Conservation (phyloP, 2,797 vertebrate species). For the Hydrophis major region DNA sequence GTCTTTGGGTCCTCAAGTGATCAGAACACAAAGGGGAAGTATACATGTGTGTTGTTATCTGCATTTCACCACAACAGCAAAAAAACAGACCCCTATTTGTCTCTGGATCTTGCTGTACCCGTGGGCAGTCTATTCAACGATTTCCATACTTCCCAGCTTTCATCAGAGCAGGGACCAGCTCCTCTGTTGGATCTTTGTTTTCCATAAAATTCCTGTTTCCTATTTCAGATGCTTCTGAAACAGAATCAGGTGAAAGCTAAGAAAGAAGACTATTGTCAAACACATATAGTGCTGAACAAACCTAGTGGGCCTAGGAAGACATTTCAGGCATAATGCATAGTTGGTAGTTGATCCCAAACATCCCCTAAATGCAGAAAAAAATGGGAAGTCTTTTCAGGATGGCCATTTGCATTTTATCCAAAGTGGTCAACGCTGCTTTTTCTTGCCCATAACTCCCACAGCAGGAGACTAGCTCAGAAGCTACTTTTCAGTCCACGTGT, state of each 20-base stretch:
- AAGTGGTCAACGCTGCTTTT: not conserved
- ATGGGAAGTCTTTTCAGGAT: not conserved
- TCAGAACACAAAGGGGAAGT: not conserved
- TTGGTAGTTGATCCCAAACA: not conserved
- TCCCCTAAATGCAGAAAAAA: not conserved
- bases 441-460: not conserved
- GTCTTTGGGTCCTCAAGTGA: not conserved
- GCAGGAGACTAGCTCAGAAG: not conserved
- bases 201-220: not conserved
- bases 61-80: not conserved
- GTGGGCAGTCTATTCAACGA: not conserved
- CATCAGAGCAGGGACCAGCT: not conserved
- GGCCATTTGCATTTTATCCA: not conserved
- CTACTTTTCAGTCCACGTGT: not conserved
- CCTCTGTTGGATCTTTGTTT: not conserved
- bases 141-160: not conserved
- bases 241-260: not conserved
- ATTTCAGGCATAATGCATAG: not conserved
- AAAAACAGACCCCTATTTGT: not conserved
- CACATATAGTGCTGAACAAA: not conserved
- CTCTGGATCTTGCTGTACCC: not conserved
- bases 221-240: not conserved
- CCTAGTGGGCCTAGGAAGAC: not conserved
- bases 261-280: not conserved
- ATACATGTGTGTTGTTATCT: not conserved